A percentile compares a stretch with the other conserved stretches of the same genome.
Evolutionary conservation across 2,888 invertebrate species (phyloP).

Genomic region (Helobdella robusta): DNA sequence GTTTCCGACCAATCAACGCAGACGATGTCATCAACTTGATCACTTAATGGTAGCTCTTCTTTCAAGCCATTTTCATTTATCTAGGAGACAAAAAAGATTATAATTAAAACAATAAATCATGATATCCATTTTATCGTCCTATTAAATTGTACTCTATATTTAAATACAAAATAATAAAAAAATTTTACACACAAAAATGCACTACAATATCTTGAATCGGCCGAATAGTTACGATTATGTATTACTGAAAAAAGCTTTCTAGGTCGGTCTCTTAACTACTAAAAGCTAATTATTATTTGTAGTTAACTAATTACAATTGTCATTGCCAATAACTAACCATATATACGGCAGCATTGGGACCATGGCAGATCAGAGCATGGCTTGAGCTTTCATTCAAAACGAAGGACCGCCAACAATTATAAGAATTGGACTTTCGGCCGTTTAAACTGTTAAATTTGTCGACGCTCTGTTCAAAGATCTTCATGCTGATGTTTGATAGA

Average conservation of each 20-base stretch:
- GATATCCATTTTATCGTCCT: no score
- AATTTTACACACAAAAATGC: neutral
- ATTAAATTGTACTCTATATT: no score
- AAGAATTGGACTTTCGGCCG: no score
- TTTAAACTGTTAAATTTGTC: no score
- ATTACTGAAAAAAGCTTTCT: slow-evolving; percentile 49
- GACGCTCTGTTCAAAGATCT: no score
- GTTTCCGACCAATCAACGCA: slow-evolving; percentile 58
- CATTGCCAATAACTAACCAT: slow-evolving; percentile 9
- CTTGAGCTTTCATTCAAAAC: slow-evolving; percentile 6
- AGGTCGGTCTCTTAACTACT: no score
- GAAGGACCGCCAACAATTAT: slow-evolving; percentile 46
- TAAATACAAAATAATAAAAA: neutral
- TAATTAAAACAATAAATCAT: slow-evolving; percentile 18
- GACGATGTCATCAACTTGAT: no score
- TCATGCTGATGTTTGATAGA: no score
- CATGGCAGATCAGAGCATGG: slow-evolving; percentile 40
- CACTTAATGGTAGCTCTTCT: no score
- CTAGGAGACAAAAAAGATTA: neutral
- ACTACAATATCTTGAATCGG: neutral
- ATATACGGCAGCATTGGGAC: slow-evolving; percentile 42
- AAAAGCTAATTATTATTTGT: neutral
- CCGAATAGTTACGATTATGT: slow-evolving; percentile 44
- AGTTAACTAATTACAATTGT: neutral
- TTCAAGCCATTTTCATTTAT: neutral